Evolutionary conservation across 2,113 vertebrate species (phyloP).

Genomic region (Callopanchax toddi): DNA sequence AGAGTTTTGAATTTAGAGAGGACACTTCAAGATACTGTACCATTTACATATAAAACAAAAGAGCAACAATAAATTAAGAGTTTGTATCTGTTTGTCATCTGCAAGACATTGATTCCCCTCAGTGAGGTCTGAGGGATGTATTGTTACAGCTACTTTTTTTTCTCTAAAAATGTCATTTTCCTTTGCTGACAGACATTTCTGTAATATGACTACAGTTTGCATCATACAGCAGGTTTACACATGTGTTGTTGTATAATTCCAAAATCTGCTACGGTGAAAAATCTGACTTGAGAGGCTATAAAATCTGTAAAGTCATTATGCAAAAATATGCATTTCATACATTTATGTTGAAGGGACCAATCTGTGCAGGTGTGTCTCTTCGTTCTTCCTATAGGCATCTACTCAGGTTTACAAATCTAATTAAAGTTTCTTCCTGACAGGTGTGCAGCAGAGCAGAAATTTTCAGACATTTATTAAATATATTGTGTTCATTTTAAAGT

Average conservation of each 20-base stretch:
- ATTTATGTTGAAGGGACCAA: slow-evolving; percentile 29
- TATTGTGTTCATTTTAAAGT: too few species aligned
- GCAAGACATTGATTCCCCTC: too few species aligned
- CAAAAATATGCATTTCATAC: slow-evolving; percentile 45
- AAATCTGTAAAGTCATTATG: slow-evolving; percentile 47
- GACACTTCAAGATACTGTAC: slow-evolving; percentile 25
- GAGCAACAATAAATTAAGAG: background rate
- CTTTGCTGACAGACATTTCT: background rate
- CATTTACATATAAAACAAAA: slow-evolving; percentile 20
- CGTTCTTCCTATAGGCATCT: slow-evolving; percentile 23
- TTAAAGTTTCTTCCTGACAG: slow-evolving; percentile 6
- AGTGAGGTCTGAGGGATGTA: slow-evolving; percentile 9
- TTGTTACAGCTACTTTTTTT: background rate
- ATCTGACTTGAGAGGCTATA: slow-evolving; percentile 10
- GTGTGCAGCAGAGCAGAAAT: background rate
- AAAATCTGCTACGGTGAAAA: background rate
- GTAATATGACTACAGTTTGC: background rate
- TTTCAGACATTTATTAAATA: background rate
- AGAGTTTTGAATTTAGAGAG: slow-evolving; percentile 48
- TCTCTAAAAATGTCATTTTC: slow-evolving; percentile 1
- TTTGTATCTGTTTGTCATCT: background rate
- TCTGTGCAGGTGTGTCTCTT: background rate
- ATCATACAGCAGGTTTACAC: background rate
- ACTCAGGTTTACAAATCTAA: slow-evolving; percentile 27
- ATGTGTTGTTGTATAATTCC: background rate